Evolutionary conservation across 2,888 invertebrate genomes (phyloP).

Genomic region (Hydrotaea cyrtoneurina): DNA sequence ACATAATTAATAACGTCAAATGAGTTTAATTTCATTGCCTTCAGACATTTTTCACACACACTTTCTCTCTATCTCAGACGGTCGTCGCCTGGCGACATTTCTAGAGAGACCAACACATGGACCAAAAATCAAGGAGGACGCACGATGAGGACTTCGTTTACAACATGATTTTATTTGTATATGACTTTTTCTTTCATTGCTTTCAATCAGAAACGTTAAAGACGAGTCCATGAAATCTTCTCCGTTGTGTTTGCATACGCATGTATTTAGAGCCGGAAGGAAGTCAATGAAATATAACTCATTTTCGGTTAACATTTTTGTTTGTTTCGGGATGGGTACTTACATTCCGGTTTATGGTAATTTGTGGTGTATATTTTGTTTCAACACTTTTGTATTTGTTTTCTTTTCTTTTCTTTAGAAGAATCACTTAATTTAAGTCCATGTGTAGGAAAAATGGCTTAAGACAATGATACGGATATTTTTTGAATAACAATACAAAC

Average conservation of each 20-base stretch:
- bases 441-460: conserved; percentile 72
- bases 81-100: not conserved
- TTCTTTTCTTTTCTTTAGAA: conserved; percentile 44
- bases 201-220: not conserved
- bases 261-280: conserved; percentile 67
- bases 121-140: conserved; percentile 68
- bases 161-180: conserved; percentile 19
- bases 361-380: conserved; percentile 28
- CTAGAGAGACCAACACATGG: conserved; percentile 75
- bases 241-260: conserved; percentile 27
- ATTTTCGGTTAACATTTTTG: conserved; percentile 61
- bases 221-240: conserved; percentile 68
- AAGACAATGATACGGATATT: conserved; percentile 70
- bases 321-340: conserved; percentile 56
- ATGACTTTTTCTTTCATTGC: conserved; percentile 12
- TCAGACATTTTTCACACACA: conserved; percentile 72
- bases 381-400: conserved; percentile 46
- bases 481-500: too few species aligned
- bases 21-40: conserved; percentile 77
- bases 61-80: conserved; percentile 44
- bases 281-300: conserved; percentile 73
- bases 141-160: not conserved
- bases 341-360: conserved; percentile 65
- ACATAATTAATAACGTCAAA: conserved; percentile 49
- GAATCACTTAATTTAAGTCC: conserved; percentile 69